These are phyloP conservation scores for Dunckerocampus dactyliophorus DNA, from an alignment of 2,113 vertebrate species.

Conservation along the genomic window DNA sequence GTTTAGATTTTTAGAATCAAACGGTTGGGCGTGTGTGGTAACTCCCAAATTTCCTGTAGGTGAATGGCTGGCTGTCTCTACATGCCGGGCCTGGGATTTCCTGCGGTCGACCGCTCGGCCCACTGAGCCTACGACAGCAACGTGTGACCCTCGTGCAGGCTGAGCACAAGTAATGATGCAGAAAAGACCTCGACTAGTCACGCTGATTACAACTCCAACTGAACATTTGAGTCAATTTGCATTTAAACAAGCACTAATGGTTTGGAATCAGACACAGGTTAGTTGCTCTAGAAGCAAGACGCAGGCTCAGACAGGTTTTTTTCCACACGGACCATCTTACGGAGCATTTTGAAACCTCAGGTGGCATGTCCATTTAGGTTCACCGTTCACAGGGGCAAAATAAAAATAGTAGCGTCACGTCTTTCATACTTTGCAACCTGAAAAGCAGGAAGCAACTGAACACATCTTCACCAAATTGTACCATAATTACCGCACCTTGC, in stretches of 20 bases:
- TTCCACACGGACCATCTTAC: not conserved
- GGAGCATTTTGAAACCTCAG: conserved; percentile 20
- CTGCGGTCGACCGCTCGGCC: not conserved
- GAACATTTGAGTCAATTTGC: not conserved
- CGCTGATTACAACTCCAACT: no score
- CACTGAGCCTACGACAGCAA: not conserved
- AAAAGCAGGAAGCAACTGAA: not conserved
- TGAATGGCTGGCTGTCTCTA: not conserved
- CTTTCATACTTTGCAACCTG: not conserved
- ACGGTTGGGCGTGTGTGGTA: not conserved
- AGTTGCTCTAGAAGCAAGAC: not conserved
- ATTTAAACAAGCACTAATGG: no score
- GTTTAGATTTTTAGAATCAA: not conserved
- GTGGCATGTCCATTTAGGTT: conserved; percentile 33
- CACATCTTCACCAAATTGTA: not conserved
- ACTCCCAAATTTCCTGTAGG: not conserved
- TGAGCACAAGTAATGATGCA: not conserved
- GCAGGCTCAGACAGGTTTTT: conserved; percentile 4
- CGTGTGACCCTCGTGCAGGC: not conserved
- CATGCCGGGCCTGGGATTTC: conserved; percentile 2
- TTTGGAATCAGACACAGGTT: no score
- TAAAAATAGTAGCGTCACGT: not conserved
- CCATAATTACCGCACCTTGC: no score
- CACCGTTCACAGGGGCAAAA: conserved; percentile 6
- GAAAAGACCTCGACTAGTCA: conserved; percentile 2